Evolutionary conservation across 2,888 invertebrate species (phyloP).

Genomic region (Spisula solida): DNA sequence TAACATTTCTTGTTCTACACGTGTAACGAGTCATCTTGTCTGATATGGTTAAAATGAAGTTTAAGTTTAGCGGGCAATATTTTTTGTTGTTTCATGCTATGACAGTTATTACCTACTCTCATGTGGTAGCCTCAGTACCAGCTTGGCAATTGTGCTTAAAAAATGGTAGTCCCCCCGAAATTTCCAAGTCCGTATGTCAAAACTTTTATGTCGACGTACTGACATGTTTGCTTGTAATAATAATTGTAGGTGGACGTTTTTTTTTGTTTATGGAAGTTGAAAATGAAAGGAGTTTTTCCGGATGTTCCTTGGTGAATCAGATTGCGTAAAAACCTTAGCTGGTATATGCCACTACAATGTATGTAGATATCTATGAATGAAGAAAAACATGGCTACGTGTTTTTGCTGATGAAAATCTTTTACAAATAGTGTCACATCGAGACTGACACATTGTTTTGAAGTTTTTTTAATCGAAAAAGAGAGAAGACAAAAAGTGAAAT

Average conservation of each 20-base stretch:
- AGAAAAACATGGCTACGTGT: neutral
- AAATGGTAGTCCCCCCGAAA: conserved; percentile 45
- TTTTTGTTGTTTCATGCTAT: conserved; percentile 47
- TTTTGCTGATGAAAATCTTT: conserved; percentile 35
- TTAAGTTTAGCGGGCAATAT: conserved; percentile 42
- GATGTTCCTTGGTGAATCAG: conserved; percentile 44
- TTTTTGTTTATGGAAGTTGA: conserved; percentile 41
- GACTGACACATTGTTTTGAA: conserved; percentile 41
- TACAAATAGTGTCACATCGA: conserved; percentile 47
- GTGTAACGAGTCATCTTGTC: conserved; percentile 56
- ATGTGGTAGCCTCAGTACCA: neutral
- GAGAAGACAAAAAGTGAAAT: conserved; percentile 25
- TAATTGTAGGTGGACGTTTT: conserved; percentile 45
- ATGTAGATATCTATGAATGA: conserved; percentile 38
- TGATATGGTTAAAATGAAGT: conserved; percentile 49
- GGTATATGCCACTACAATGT: neutral
- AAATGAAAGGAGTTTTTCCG: conserved; percentile 39
- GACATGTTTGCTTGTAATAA: conserved; percentile 37
- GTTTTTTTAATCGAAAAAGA: conserved; percentile 32
- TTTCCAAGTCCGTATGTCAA: conserved; percentile 47
- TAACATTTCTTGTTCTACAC: conserved; percentile 70
- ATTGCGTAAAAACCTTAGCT: conserved; percentile 29
- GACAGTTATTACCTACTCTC: conserved; percentile 42
- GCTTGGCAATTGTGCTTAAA: conserved; percentile 45
- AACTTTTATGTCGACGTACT: conserved; percentile 37